Conservation (phyloP, 2,888 invertebrate genomes). For the Ypsolopha sequella region DNA sequence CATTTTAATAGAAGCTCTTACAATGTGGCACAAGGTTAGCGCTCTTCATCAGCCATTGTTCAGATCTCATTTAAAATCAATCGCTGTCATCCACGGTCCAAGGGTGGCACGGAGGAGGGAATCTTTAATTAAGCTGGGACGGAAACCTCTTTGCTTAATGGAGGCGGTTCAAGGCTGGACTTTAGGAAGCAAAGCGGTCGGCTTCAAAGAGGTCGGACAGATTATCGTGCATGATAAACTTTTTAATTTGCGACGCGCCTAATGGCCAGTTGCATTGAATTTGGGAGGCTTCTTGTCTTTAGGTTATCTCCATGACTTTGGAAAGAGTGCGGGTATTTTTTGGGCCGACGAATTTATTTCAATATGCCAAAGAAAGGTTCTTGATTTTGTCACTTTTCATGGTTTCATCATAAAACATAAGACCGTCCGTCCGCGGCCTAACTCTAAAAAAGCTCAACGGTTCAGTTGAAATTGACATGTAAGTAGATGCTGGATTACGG, state of each 20-base stretch:
- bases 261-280: not conserved
- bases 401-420: too few relatives aligned
- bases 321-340: too few relatives aligned
- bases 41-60: too few relatives aligned
- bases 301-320: not conserved
- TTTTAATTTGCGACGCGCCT: not conserved
- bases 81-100: conserved; percentile 45
- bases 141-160: conserved; percentile 62
- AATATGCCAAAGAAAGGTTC: too few relatives aligned
- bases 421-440: too few relatives aligned
- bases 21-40: too few relatives aligned
- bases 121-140: conserved; percentile 64
- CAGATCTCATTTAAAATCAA: conserved; percentile 61
- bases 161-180: conserved; percentile 47
- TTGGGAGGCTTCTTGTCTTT: not conserved
- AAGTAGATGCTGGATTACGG: too few relatives aligned
- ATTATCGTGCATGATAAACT: conserved; percentile 22
- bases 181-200: conserved; percentile 37
- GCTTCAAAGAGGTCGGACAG: conserved; percentile 37
- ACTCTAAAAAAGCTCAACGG: too few relatives aligned
- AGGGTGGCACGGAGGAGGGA: conserved; percentile 47
- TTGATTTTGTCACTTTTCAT: too few relatives aligned
- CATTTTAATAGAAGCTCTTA: too few relatives aligned
- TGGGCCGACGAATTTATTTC: too few relatives aligned
- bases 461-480: too few relatives aligned